phyloP scores from a whole-genome alignment of 2,888 invertebrate genomes.

The Melanotus villosus region DNA sequence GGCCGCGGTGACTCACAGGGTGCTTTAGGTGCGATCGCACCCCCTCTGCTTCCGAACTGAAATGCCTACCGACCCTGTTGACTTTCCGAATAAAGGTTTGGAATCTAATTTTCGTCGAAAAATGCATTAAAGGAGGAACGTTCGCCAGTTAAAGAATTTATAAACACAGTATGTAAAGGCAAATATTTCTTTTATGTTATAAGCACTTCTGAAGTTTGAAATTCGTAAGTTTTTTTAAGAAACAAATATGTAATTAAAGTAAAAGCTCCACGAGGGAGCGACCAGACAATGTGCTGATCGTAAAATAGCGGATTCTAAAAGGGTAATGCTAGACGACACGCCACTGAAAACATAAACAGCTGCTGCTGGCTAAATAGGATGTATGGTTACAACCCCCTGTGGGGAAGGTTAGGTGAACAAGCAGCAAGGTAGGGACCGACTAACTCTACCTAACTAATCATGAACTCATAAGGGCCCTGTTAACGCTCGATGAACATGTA shows the following conservation, averaged over 20 bases:
- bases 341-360: conserved; percentile 50
- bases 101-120: conserved; percentile 24
- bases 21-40: conserved; percentile 36
- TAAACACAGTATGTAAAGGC: no score
- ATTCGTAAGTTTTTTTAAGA: not conserved
- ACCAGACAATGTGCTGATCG: conserved; percentile 32
- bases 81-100: conserved; percentile 14
- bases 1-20: conserved; percentile 34
- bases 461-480: conserved; percentile 44
- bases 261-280: conserved; percentile 27
- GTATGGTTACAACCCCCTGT: conserved; percentile 49
- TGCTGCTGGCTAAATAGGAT: conserved; percentile 50
- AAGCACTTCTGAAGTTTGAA: no score
- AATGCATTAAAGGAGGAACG: not conserved
- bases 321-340: conserved; percentile 47
- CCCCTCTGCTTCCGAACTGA: conserved; percentile 9
- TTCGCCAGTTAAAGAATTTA: not conserved
- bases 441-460: conserved; percentile 44
- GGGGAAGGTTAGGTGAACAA: conserved; percentile 42
- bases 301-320: conserved; percentile 37
- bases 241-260: conserved; percentile 31
- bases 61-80: conserved; percentile 16
- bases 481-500: conserved; percentile 36
- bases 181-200: no score
- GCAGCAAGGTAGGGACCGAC: conserved; percentile 33